Base-by-base conservation (phyloP, 1,140 invertebrate species). In the Cecropterus lyciades region DNA sequence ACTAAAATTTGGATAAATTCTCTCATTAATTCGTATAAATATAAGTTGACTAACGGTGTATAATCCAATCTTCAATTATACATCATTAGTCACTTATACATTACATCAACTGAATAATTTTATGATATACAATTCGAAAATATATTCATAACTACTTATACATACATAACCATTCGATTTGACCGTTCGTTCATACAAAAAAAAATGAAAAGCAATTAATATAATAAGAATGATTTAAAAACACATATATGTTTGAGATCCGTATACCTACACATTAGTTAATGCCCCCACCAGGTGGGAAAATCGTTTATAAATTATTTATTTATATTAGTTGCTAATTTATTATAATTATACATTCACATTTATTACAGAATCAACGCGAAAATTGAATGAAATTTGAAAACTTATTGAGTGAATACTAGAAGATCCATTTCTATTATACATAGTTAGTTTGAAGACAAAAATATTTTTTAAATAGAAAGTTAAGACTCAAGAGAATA, bases 201-300 rank as follows among this genome's bases (percentile, higher is more conserved):
- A n/a, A n/a, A n/a, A n/a, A n/a, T n/a, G n/a, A 56, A 71, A 64
- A 59, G 66, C 45, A 49, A 70, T 67, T 53, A 69, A 66, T 65
- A 67, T 60, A 69, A 73, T 68, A 33, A 33, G 57, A 59, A 62
- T 69, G 63, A 70, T 64, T 70, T 57, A 69, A 62, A 70, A 74
- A 55, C 67, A 56, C 57, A 69, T 59, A 67, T 49, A 66, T 77
- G 33, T 55, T 55, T 55, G 76, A 78, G 76, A 78, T 78, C 75
- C 64, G 68, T 75, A 73, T 45, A 59, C 64, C 74, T 78, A 73
- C 33, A 65, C 43, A 59, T 65, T 52, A 74, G 69, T 67, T 56
- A 64, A 70, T 55, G 52, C 52, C 33, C 69, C 71, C 73, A 77
- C 78, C 69, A 67, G 62, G 77, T 75, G 68, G 66, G 64, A 65